Conservation (phyloP, 2,888 invertebrate species). For the Cryptocephalus primarius region DNA sequence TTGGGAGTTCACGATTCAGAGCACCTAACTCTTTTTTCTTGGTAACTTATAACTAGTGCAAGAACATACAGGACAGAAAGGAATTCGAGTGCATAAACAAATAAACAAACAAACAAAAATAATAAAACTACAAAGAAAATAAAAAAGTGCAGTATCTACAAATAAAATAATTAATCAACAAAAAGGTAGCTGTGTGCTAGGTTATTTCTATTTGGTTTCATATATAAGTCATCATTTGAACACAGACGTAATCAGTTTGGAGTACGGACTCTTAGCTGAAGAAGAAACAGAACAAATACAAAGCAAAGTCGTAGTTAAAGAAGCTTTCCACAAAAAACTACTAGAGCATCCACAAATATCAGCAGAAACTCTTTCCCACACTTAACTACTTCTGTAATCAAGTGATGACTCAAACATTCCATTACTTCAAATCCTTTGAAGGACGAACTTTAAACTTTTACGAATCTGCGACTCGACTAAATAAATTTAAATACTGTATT, state of each 20-base stretch:
- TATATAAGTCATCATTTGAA: conserved; percentile 8
- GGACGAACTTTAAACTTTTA: neutral
- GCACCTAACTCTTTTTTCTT: conserved; percentile 3
- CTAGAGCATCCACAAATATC: too few species aligned
- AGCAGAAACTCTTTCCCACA: too few species aligned
- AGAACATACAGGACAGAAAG: conserved; percentile 7
- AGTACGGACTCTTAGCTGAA: conserved; percentile 4
- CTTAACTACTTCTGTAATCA: too few species aligned
- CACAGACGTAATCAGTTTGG: conserved; percentile 1
- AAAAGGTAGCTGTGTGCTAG: conserved; percentile 16
- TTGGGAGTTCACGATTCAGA: conserved; percentile 1
- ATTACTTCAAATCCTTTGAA: too few species aligned
- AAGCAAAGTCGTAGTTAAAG: too few species aligned
- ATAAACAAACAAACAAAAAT: conserved; percentile 13
- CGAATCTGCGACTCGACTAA: conserved; percentile 7
- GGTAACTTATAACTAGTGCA: conserved; percentile 16
- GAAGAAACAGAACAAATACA: neutral
- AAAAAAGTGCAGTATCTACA: conserved; percentile 17
- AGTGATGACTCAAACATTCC: too few species aligned
- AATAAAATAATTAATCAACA: conserved; percentile 10
- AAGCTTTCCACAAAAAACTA: too few species aligned
- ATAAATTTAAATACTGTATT: neutral
- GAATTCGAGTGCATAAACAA: conserved; percentile 4
- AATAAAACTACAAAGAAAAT: conserved; percentile 12
- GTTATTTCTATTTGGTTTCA: conserved; percentile 4